Evolutionary conservation across 2,888 invertebrate species (phyloP).

Genomic region (Drosophila mimica): DNA sequence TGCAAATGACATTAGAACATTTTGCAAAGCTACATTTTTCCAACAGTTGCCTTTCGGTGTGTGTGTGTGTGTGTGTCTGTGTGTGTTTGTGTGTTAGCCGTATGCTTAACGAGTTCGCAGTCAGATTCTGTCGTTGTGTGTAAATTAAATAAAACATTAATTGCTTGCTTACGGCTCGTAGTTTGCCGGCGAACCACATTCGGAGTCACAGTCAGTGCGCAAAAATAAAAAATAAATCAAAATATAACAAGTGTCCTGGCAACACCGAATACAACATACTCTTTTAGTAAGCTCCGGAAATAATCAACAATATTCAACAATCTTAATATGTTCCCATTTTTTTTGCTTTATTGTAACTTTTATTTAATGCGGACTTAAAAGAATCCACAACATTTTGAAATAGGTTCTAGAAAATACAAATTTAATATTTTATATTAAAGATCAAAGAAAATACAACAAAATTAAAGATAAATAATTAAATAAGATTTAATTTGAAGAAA

Average conservation of each 20-base stretch:
- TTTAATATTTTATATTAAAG: not conserved
- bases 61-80: slow-evolving; percentile 13
- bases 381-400: not conserved
- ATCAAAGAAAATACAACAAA: not conserved
- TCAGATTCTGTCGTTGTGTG: slow-evolving; percentile 45
- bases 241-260: not conserved
- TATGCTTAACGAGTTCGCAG: slow-evolving; percentile 56
- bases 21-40: slow-evolving; percentile 48
- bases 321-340: too few species aligned
- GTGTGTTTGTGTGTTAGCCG: not conserved
- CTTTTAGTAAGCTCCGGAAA: not conserved
- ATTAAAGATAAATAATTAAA: not conserved
- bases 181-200: slow-evolving; percentile 27
- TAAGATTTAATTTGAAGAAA: not conserved
- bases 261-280: not conserved
- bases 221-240: not conserved
- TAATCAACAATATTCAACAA: not conserved
- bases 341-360: not conserved
- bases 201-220: not conserved
- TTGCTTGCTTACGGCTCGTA: slow-evolving; percentile 58
- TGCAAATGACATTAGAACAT: slow-evolving; percentile 67
- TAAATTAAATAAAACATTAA: slow-evolving; percentile 72
- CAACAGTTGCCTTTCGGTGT: not conserved
- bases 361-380: not conserved
- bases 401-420: not conserved